phyloP scores from a whole-genome alignment of 2,888 invertebrate species.

The Melolontha melolontha region DNA sequence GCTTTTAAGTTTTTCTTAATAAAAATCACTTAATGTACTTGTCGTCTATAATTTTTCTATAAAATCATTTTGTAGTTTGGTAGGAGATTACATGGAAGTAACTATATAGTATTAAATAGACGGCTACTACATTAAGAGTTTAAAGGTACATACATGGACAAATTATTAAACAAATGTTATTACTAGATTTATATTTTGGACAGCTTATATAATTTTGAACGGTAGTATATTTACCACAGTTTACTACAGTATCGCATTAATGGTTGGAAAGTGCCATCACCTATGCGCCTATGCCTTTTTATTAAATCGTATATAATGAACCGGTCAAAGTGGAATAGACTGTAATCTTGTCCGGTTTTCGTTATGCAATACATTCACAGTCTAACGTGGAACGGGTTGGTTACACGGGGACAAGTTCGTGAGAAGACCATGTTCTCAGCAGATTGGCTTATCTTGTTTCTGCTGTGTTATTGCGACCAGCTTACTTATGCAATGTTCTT shows the following conservation, averaged over 20 bases:
- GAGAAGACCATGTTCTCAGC: constrained; percentile 56
- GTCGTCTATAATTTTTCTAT: too few relatives aligned
- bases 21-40: too few relatives aligned
- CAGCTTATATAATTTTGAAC: constrained; percentile 1
- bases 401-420: constrained; percentile 55
- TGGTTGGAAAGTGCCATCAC: constrained; percentile 45
- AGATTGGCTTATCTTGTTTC: constrained; percentile 61
- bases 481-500: constrained; percentile 58
- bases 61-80: too few relatives aligned
- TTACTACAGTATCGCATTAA: constrained; percentile 49
- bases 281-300: constrained; percentile 51
- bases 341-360: constrained; percentile 43
- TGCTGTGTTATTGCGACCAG: constrained; percentile 58
- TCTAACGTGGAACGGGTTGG: constrained; percentile 41
- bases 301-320: constrained; percentile 54
- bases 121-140: too few relatives aligned
- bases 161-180: too few relatives aligned
- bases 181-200: too few relatives aligned
- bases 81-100: too few relatives aligned
- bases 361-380: constrained; percentile 27
- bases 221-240: constrained; percentile 10
- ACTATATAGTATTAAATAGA: too few relatives aligned
- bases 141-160: too few relatives aligned
- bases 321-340: constrained; percentile 51
- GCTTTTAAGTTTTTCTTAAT: too few relatives aligned